These are phyloP conservation scores for Disparrhopalites patrizii DNA, from an alignment of 2,888 invertebrate genomes.

Conservation along the genomic window DNA sequence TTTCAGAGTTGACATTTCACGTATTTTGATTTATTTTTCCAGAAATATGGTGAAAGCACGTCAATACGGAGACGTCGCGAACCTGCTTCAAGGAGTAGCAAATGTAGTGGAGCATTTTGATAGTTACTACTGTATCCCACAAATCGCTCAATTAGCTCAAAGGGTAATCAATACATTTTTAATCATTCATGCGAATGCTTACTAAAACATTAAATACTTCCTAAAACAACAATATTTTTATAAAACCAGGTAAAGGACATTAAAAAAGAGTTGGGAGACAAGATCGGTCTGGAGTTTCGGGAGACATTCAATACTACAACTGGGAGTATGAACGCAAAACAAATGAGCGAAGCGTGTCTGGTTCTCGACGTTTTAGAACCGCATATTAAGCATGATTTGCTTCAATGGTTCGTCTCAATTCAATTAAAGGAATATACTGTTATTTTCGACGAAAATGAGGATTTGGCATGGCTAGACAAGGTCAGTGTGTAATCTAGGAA, in stretches of 20 bases:
- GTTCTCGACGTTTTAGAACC: constrained; percentile 84
- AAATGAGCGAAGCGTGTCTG: constrained; percentile 73
- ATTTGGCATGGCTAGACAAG: constrained; percentile 93
- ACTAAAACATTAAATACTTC: not conserved
- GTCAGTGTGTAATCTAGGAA: constrained; percentile 12
- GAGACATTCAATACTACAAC: constrained; percentile 65
- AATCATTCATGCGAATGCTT: not conserved
- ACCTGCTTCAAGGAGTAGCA: constrained; percentile 90
- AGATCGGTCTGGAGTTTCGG: constrained; percentile 88
- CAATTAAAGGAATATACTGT: constrained; percentile 90
- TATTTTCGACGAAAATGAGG: constrained; percentile 91
- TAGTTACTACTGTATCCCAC: constrained; percentile 83
- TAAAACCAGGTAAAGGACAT: constrained; percentile 44
- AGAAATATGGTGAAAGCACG: constrained; percentile 69
- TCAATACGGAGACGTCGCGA: constrained; percentile 90
- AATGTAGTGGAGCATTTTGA: constrained; percentile 95
- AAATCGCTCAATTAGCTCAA: constrained; percentile 79
- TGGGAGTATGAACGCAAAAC: constrained; percentile 61
- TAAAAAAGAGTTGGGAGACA: constrained; percentile 66
- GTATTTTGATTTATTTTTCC: constrained; percentile 20
- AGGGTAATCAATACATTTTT: constrained; percentile 55
- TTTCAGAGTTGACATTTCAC: constrained; percentile 6
- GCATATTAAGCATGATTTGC: constrained; percentile 75
- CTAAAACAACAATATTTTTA: not conserved
- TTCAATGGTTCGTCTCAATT: constrained; percentile 82